Evolutionary conservation across 2,888 invertebrate species (phyloP).

Genomic region (Rhaphigaster nebulosa): DNA sequence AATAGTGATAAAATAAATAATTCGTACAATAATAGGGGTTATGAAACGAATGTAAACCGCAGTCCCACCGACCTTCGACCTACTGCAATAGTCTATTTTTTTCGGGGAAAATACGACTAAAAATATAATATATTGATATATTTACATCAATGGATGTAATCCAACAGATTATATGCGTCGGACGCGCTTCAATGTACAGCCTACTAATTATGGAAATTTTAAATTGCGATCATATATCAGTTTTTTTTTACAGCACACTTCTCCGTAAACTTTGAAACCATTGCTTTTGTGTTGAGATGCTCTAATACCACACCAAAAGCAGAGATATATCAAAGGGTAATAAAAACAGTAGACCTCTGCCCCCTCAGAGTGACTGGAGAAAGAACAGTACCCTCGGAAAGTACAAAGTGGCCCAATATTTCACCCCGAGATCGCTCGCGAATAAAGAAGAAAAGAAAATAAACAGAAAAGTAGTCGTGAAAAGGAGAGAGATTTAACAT

Average conservation of each 20-base stretch:
- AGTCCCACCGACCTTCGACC: too few species aligned
- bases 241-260: too few species aligned
- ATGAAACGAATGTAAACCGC: too few species aligned
- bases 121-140: too few species aligned
- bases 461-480: not conserved
- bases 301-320: not conserved
- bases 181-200: too few species aligned
- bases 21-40: too few species aligned
- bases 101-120: too few species aligned
- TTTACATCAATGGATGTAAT: too few species aligned
- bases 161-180: too few species aligned
- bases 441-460: slow-evolving; percentile 19
- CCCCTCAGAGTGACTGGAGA: not conserved
- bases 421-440: not conserved
- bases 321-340: not conserved
- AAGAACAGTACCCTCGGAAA: not conserved
- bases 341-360: not conserved
- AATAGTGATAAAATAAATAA: too few species aligned
- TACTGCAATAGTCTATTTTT: too few species aligned
- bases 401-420: slow-evolving; percentile 28
- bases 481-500: not conserved
- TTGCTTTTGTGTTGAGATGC: not conserved
- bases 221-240: not conserved
- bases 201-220: not conserved
- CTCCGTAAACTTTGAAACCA: not conserved